Evolutionary conservation across 2,888 invertebrate genomes (phyloP), one percentile per base, ranked within the genome.

Genomic region (Diplazon laetatorius): DNA sequence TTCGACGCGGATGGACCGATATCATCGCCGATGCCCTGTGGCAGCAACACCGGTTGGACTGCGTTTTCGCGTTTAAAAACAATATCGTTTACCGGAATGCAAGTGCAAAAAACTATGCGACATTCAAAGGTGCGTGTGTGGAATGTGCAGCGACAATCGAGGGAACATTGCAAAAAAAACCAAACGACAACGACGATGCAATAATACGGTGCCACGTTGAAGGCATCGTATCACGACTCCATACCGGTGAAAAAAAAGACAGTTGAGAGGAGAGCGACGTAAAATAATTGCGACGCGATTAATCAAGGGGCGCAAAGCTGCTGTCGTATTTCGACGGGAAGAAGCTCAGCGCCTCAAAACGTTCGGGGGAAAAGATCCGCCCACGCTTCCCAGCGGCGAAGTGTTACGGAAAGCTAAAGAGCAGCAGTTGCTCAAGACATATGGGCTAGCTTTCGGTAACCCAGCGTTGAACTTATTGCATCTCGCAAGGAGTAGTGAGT

Each of bases 1-100:
- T 80, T 16, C 71, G 72, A n/a, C 30, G n/a, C 20, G 80, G 73
- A 2, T 77, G 80, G 76, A 12, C 76, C 6, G 76, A 80, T 16
- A 16, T 77, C 6, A 42, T 77, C 8, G 69, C 76, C 10, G 76
- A 76, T 25, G 73, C 57, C 35, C 25, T 72, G 14, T 72, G 76
- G 44, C 48, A 69, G 1, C 73, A 80, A n/a, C 59, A 62, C 14
- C 42, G 52, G 0, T 9, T 68, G 2, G 55, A 72, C 12, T 77
- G 80, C 12, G 80, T 80, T 2, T 69, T 77, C 9, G 12, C 59
- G 20, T 30, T 30, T 30, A 30, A 30, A 30, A 30, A 30, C 30
- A 30, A 30, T 30, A 6, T 30, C 2, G 6, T 30, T 30, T 6
- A 30, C 30, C 6, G 30, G 4, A 30, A 30, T 30, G 30, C 30